Evolutionary conservation across 2,888 invertebrate species (phyloP), one percentile per base, ranked within the genome.

Genomic region (Poecilobothrus nobilitatus): DNA sequence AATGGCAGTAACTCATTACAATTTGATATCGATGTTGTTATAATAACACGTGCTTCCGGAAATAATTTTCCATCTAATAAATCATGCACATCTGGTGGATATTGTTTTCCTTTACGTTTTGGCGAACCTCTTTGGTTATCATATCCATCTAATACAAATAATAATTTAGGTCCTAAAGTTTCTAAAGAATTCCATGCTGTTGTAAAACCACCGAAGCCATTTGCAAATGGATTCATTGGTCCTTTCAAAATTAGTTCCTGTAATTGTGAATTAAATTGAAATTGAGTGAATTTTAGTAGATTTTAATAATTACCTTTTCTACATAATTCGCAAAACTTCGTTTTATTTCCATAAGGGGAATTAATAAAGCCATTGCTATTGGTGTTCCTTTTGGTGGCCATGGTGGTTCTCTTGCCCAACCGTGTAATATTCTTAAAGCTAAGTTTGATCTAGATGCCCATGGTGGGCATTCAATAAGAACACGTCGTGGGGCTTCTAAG

Each of bases 111-210:
- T n/a, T 75, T 76, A 1, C 78, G 76, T 69, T 79, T 79, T 66
- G 78, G 78, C 63, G 77, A 72, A 15, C 78, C 78, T 69, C 76
- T 74, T 66, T 74, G 74, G 65, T 74, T 74, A 74, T 85, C 85
- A 74, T 84, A 83, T 1, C 85, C 85, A 74, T 85, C 85, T 61
- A 86, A 76, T 27, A 86, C 80, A 72, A 86, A 83, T 15, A 85
- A 78, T 27, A 85, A 77, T 37, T 83, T 80, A 53, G 84, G 83
- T 68, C 84, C 83, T 67, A 84, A 77, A 1, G 82, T 74, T 65
- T 82, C 80, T 63, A 84, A 73, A 5, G 82, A 81, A 66, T 81
- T 80, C 84, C 84, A 84, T 10, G 83, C 81, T 62, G 83, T 78
- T 6, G 79, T 76, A 61, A 83, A 81, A 27, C 77, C 77, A 66